Evolutionary conservation across 2,113 vertebrate species (phyloP), one percentile per base, ranked within the genome.

Genomic region (Nothoprocta perdicaria): DNA sequence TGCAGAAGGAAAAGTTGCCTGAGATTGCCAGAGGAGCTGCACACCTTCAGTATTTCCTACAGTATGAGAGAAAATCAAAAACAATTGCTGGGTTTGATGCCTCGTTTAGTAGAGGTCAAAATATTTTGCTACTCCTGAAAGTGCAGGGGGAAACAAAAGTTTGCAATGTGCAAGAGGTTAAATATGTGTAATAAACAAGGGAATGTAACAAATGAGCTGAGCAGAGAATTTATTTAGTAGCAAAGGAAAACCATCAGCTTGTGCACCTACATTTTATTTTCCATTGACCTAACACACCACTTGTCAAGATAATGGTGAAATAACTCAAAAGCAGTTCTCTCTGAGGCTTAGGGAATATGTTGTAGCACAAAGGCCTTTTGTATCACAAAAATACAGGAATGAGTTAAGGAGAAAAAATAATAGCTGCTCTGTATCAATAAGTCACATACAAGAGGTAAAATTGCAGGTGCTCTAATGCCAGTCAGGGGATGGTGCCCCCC

Each of bases 281-380:
- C 58, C 53, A 16, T 43, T 0, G 0, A 35, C 86, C n/a, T 77
- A 40, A 33, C 86, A 88, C 58, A 3, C 61, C 66, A 19, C 80
- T 93, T 66, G 63, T 84, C 92, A 77, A 86, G 71, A 50, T 7
- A 21, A 31, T 8, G 52, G 81, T 4, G 55, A 67, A 84, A 60
- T 58, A 73, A 76, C 33, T 26, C 74, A 38, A 61, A 72, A 33
- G 26, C 66, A 75, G 53, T 8, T 10, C 9, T 27, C 24, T 17
- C 57, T 3, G 1, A 26, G 69, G 53, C 21, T 22, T 14, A 55
- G 84, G 80, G 92, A 88, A 86, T 50, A 19, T 21, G 65, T 65
- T 58, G 73, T 35, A 9, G 18, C 0, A 0, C 33, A 33, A 48
- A 27, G 1, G 3, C 68, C 0, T 23, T 43, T 43, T 43, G 41